These are phyloP conservation scores for Charanyca ferruginea DNA, from an alignment of 2,888 invertebrate species.

Conservation along the genomic window DNA sequence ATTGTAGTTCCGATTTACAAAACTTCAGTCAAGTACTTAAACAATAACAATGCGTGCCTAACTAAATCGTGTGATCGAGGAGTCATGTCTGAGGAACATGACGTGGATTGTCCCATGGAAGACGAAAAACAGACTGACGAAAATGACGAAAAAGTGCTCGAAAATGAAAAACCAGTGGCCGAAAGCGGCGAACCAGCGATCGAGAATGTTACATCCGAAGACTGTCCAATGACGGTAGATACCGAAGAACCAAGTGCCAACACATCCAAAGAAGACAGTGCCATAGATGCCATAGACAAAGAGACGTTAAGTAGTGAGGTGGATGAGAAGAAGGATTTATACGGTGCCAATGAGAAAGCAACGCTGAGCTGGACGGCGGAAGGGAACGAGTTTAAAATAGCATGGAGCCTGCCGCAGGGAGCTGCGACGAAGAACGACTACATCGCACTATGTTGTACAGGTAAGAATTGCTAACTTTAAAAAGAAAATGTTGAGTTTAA, in stretches of 20 bases:
- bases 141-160: conserved; percentile 21
- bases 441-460: conserved; percentile 90
- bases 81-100: conserved; percentile 88
- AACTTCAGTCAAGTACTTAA: conserved; percentile 25
- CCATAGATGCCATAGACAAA: conserved; percentile 77
- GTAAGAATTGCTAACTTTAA: conserved; percentile 77
- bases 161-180: conserved; percentile 35
- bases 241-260: conserved; percentile 79
- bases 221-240: conserved; percentile 50
- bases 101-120: conserved; percentile 74
- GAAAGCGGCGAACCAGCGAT: conserved; percentile 43
- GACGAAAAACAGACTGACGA: conserved; percentile 69
- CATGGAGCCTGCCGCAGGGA: conserved; percentile 88
- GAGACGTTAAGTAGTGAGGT: conserved; percentile 66
- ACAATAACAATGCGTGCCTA: conserved; percentile 62
- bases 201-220: conserved; percentile 36
- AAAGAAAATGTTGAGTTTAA: too few relatives aligned
- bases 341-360: conserved; percentile 63
- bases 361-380: conserved; percentile 84
- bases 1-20: conserved; percentile 5
- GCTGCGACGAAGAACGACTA: conserved; percentile 83
- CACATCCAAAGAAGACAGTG: conserved; percentile 74
- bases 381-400: conserved; percentile 80
- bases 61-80: conserved; percentile 54
- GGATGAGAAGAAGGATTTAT: conserved; percentile 60